Evolutionary conservation across 2,113 vertebrate genomes (phyloP).

Genomic region (Tichodroma muraria): DNA sequence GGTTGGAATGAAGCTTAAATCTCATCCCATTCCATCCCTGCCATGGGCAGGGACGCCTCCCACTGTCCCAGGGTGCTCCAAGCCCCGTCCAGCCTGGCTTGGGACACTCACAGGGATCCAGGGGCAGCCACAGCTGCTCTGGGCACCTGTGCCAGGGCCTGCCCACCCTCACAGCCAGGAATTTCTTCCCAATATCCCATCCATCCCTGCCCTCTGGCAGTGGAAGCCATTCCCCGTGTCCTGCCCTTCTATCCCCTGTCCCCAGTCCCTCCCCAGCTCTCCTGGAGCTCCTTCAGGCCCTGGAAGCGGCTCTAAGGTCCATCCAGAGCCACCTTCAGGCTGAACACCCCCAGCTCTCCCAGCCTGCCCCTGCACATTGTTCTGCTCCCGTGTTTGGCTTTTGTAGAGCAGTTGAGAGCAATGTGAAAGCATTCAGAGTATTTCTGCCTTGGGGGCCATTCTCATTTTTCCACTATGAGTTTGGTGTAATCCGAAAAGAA

Average conservation of each 20-base stretch:
- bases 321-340: background rate
- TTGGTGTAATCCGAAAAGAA: background rate
- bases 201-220: fast-evolving
- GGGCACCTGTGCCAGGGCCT: background rate
- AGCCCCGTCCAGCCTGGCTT: background rate
- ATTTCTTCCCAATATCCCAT: background rate
- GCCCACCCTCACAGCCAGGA: fast-evolving
- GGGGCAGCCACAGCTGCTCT: background rate
- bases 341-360: background rate
- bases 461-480: background rate
- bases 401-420: background rate
- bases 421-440: fast-evolving
- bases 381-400: background rate
- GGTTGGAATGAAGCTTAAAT: background rate
- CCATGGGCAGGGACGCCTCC: background rate
- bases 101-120: background rate
- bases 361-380: background rate
- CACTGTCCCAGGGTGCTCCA: fast-evolving
- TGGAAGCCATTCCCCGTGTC: background rate
- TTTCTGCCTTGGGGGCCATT: background rate
- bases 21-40: fast-evolving
- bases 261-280: background rate
- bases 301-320: background rate
- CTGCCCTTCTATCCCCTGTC: background rate
- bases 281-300: background rate